Conservation (phyloP, 2,888 invertebrate species). For the Papilio elwesi region DNA sequence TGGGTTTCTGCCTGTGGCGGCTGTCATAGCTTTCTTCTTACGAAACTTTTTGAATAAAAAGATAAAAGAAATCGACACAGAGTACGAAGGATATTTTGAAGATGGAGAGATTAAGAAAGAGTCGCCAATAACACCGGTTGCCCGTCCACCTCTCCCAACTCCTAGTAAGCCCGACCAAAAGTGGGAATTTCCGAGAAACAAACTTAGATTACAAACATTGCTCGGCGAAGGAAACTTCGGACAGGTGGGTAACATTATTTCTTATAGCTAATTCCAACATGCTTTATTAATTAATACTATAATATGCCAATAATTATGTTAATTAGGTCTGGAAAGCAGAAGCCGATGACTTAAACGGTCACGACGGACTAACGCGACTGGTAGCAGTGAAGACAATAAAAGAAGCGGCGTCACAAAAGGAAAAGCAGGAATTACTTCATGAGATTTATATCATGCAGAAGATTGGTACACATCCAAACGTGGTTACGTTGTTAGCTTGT, state of each 20-base stretch:
- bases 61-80: slow-evolving; percentile 82
- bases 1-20: slow-evolving; percentile 84
- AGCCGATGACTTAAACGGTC: slow-evolving; percentile 90
- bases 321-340: slow-evolving; percentile 93
- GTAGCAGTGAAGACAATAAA: slow-evolving; percentile 95
- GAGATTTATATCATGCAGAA: slow-evolving; percentile 92
- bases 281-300: background rate
- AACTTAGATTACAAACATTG: slow-evolving; percentile 90
- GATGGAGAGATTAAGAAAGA: slow-evolving; percentile 82
- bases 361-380: slow-evolving; percentile 89
- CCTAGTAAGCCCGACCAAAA: slow-evolving; percentile 84
- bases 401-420: slow-evolving; percentile 90
- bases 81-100: slow-evolving; percentile 86
- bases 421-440: slow-evolving; percentile 89
- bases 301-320: background rate
- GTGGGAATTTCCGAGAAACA: slow-evolving; percentile 91
- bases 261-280: slow-evolving; percentile 25
- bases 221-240: slow-evolving; percentile 94
- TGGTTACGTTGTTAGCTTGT: slow-evolving; percentile 91
- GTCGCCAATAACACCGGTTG: slow-evolving; percentile 80
- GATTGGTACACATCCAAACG: slow-evolving; percentile 92
- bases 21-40: slow-evolving; percentile 83
- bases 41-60: slow-evolving; percentile 83
- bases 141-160: slow-evolving; percentile 82
- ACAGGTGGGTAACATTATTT: slow-evolving; percentile 76